Conservation (phyloP, 2,888 invertebrate species). For the Nebria brevicollis region DNA sequence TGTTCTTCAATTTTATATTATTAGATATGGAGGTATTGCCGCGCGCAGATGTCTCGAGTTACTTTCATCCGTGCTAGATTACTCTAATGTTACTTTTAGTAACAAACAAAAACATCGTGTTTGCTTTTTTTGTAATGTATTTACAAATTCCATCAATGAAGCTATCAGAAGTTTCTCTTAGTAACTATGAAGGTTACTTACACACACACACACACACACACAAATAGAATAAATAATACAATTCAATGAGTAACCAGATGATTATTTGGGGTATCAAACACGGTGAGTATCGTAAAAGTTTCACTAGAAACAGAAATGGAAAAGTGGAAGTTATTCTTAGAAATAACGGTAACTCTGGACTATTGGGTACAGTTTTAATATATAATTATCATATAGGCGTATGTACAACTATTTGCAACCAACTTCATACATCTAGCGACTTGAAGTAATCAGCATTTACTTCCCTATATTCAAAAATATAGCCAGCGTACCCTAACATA, state of each 20-base stretch:
- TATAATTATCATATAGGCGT: neutral
- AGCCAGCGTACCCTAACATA: too few relatives aligned
- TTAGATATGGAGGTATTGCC: too few relatives aligned
- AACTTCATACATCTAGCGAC: neutral
- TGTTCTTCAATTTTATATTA: too few relatives aligned
- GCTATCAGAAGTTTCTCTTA: neutral
- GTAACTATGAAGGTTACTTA: neutral
- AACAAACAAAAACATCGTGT: neutral
- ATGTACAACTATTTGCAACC: neutral
- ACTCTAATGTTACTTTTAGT: neutral
- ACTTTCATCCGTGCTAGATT: neutral
- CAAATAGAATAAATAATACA: neutral
- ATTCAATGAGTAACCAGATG: neutral
- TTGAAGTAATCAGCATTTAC: neutral
- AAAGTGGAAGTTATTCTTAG: neutral
- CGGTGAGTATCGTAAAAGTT: neutral
- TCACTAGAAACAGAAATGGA: neutral
- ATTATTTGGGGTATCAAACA: neutral
- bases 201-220: neutral
- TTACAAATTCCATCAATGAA: neutral
- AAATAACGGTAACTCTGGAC: neutral
- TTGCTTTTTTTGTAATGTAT: neutral
- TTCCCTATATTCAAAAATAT: too few relatives aligned
- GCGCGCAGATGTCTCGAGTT: neutral
- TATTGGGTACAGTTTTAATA: conserved; percentile 2